These are phyloP conservation scores for Schizopygopsis pylzovi DNA, from an alignment of 2,797 vertebrate genomes.

Conservation along the genomic window DNA sequence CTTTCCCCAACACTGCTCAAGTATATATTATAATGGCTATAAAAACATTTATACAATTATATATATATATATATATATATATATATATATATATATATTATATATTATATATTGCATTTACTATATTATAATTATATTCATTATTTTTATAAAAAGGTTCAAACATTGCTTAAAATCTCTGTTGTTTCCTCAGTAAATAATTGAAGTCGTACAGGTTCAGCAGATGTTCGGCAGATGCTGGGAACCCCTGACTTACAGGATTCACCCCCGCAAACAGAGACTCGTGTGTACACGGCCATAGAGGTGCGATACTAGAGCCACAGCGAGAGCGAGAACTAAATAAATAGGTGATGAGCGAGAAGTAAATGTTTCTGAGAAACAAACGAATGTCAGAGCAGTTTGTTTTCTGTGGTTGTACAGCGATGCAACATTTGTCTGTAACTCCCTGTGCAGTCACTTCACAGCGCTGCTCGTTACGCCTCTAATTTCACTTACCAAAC, in stretches of 20 bases:
- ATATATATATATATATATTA: no score
- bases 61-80: no score
- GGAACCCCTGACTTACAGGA: not conserved
- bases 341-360: slow-evolving; percentile 16
- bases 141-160: not conserved
- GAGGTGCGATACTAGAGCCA: not conserved
- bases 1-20: no score
- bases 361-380: not conserved
- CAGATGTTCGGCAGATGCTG: slow-evolving; percentile 4
- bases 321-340: not conserved
- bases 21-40: no score
- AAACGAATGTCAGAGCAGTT: slow-evolving; percentile 34
- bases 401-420: slow-evolving; percentile 34
- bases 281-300: not conserved
- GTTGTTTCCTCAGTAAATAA: not conserved
- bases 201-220: not conserved
- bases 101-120: not conserved
- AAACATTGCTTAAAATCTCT: not conserved
- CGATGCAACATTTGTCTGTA: slow-evolving; percentile 51
- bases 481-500: slow-evolving; percentile 50
- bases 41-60: no score
- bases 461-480: slow-evolving; percentile 52
- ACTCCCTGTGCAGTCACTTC: slow-evolving; percentile 56
- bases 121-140: not conserved
- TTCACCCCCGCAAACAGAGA: not conserved